Evolutionary conservation across 1,140 invertebrate genomes (phyloP).

Genomic region (Dendroctonus valens): DNA sequence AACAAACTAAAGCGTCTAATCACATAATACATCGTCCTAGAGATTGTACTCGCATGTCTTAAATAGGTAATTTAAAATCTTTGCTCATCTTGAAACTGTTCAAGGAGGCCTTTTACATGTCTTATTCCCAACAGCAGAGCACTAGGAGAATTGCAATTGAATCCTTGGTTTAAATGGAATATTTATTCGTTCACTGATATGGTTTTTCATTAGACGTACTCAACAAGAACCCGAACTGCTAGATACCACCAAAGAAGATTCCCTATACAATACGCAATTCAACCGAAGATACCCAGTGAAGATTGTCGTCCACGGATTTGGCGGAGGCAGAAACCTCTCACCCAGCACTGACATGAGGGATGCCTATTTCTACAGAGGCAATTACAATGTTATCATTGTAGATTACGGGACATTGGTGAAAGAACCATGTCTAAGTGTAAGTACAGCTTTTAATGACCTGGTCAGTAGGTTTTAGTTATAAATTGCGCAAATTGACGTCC

Average conservation of each 20-base stretch:
- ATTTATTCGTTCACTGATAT: constrained; percentile 1
- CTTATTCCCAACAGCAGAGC: too few relatives aligned
- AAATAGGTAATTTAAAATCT: too few relatives aligned
- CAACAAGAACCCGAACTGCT: constrained; percentile 70
- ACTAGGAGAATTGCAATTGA: too few relatives aligned
- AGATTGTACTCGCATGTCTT: too few relatives aligned
- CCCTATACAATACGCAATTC: constrained; percentile 69
- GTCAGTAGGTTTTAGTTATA: too few relatives aligned
- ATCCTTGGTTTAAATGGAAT: too few relatives aligned
- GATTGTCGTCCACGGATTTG: constrained; percentile 80
- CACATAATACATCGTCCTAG: too few relatives aligned
- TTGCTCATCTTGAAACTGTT: too few relatives aligned
- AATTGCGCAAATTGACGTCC: not conserved
- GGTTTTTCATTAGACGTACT: constrained; percentile 60
- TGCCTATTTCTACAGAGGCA: constrained; percentile 74
- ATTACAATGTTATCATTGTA: constrained; percentile 86
- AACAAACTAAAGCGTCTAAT: too few relatives aligned
- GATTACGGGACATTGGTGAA: constrained; percentile 78
- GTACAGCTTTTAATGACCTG: constrained; percentile 38
- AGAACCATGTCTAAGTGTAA: constrained; percentile 71
- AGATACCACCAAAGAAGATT: constrained; percentile 66
- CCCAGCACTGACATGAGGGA: constrained; percentile 79
- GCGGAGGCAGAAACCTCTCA: constrained; percentile 72
- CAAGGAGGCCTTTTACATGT: too few relatives aligned
- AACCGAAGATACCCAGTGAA: constrained; percentile 73